Percentiles rank a stretch among this genome's conserved stretches.
Evolutionary conservation across 2,113 vertebrate genomes (phyloP).

Genomic region (Podilymbus podiceps): DNA sequence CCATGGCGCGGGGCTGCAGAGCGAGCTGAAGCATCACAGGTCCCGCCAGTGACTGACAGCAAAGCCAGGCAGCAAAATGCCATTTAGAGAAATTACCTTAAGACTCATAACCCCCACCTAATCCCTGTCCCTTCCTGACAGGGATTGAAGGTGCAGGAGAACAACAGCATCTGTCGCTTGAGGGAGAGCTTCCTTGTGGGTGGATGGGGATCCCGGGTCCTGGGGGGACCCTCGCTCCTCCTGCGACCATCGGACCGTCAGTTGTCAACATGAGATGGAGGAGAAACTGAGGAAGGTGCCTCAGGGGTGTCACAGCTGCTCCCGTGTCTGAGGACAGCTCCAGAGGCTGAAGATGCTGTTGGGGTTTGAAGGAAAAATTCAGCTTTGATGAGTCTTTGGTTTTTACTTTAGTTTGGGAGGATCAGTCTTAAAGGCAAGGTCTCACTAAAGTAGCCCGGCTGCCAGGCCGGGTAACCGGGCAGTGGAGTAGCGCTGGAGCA

Average conservation of each 20-base stretch:
- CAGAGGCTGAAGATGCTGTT: not conserved
- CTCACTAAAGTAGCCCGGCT: not conserved
- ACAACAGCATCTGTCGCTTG: conserved; percentile 36
- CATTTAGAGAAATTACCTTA: conserved; percentile 23
- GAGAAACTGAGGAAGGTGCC: not conserved
- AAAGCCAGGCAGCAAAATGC: not conserved
- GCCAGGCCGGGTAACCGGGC: not conserved
- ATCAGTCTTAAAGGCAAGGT: not conserved
- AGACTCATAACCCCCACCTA: not conserved
- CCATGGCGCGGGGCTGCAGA: not conserved
- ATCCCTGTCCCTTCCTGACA: not conserved
- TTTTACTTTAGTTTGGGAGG: not conserved
- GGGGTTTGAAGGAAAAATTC: not conserved
- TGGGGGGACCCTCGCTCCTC: not conserved
- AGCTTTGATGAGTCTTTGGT: not conserved
- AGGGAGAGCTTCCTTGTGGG: not conserved
- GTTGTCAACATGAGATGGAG: not conserved
- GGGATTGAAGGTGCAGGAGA: not conserved
- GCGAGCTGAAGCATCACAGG: not conserved
- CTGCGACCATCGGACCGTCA: not conserved
- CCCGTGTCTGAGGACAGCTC: accelerated
- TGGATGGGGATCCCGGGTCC: not conserved
- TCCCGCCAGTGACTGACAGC: accelerated
- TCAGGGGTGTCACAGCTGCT: not conserved
- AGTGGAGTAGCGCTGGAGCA: not conserved